phyloP scores from a whole-genome alignment of 1,140 invertebrate species.

The Leptinotarsa defecta region DNA sequence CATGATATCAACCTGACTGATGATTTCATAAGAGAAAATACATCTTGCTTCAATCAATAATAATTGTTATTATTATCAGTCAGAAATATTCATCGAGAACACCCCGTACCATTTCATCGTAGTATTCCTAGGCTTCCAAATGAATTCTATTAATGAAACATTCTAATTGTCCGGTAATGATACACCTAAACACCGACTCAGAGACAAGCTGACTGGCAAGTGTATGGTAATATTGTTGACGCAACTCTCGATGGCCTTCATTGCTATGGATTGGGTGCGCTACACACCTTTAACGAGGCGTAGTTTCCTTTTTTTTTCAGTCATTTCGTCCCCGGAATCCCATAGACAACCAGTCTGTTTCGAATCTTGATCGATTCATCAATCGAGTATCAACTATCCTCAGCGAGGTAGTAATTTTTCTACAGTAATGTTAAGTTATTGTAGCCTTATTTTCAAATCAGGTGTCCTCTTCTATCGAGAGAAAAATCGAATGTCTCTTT shows the following conservation, averaged over 20 bases:
- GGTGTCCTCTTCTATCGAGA: too few species aligned
- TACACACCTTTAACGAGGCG: constrained; percentile 24
- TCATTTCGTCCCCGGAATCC: constrained; percentile 11
- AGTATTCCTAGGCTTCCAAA: not conserved
- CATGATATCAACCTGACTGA: too few species aligned
- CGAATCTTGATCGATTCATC: constrained; percentile 10
- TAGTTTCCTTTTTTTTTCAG: constrained; percentile 18
- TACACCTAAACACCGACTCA: not conserved
- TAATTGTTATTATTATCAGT: too few species aligned
- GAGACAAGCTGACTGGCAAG: constrained; percentile 24
- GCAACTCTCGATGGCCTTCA: constrained; percentile 18
- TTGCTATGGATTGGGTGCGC: constrained; percentile 24
- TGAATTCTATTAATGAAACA: not conserved
- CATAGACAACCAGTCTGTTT: constrained; percentile 19
- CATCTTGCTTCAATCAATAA: too few species aligned
- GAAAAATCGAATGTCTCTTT: too few species aligned
- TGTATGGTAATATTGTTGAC: constrained; percentile 22
- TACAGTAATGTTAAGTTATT: too few species aligned
- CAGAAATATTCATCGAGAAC: not conserved
- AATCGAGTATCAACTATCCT: not conserved
- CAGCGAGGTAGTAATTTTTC: too few species aligned
- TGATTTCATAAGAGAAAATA: too few species aligned
- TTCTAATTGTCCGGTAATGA: not conserved
- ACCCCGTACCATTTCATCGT: not conserved
- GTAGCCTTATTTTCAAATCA: too few species aligned